Conservation (phyloP, 2,113 vertebrate species). For the Glaucomys volans region DNA sequence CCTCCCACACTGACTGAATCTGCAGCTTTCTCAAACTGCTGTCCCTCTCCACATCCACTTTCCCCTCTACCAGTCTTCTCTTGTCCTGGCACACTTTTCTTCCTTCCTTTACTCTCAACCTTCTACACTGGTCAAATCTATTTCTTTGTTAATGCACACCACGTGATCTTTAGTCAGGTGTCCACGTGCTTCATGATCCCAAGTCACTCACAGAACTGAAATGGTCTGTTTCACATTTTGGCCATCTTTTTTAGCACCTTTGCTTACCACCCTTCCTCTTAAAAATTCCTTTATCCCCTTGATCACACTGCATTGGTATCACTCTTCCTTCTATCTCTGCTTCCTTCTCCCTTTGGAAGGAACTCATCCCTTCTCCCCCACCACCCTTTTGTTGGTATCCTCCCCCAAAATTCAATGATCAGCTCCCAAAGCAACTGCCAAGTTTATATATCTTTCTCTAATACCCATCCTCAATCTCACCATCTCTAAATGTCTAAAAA, state of each 20-base stretch:
- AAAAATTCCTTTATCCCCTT: background rate
- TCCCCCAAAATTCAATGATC: background rate
- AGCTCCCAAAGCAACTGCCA: background rate
- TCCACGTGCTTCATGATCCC: fast-evolving
- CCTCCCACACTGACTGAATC: too few relatives aligned
- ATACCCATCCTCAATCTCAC: background rate
- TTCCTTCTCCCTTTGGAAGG: background rate
- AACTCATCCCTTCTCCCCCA: background rate
- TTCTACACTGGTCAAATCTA: background rate
- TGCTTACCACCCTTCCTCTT: background rate
- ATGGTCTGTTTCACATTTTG: background rate
- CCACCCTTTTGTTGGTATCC: background rate
- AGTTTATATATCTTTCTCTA: background rate
- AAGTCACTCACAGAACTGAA: background rate
- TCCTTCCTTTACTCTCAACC: background rate
- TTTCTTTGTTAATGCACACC: fast-evolving
- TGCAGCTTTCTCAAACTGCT: too few relatives aligned
- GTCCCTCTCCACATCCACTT: too few relatives aligned
- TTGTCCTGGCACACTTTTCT: background rate
- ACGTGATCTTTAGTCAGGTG: background rate
- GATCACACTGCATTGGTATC: fast-evolving
- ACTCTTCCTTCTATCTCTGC: background rate
- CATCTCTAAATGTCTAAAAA: background rate
- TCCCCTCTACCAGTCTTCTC: background rate
- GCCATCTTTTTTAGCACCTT: background rate